phyloP scores from a whole-genome alignment of 2,888 invertebrate species.

The Scaptomyza polygonia region DNA sequence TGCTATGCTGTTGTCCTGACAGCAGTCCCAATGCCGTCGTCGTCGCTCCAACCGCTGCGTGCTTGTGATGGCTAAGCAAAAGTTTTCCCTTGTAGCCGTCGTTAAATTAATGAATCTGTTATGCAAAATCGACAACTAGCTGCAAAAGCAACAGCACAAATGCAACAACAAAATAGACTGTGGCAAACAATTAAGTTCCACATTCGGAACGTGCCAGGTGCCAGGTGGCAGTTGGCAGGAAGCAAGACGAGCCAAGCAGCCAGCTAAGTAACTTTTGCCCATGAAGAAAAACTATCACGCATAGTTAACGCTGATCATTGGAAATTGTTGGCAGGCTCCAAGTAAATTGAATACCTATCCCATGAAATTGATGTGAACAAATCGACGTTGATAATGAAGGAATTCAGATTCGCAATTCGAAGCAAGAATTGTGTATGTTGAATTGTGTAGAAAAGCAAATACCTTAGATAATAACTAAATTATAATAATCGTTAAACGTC shows the following conservation, averaged over 20 bases:
- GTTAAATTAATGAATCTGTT: constrained; percentile 77
- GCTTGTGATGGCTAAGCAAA: constrained; percentile 54
- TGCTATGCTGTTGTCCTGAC: constrained; percentile 3
- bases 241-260: constrained; percentile 9
- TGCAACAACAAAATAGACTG: constrained; percentile 25
- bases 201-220: constrained; percentile 31
- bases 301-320: constrained; percentile 50
- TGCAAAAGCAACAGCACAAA: constrained; percentile 26
- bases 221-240: constrained; percentile 39
- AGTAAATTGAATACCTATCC: constrained; percentile 13
- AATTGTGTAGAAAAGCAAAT: neutral
- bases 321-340: constrained; percentile 21
- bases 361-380: neutral
- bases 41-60: constrained; percentile 25
- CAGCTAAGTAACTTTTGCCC: constrained; percentile 37
- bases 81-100: constrained; percentile 38
- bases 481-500: neutral
- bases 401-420: neutral
- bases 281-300: constrained; percentile 41
- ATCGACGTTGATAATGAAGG: neutral
- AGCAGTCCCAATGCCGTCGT: constrained; percentile 15
- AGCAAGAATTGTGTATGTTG: neutral
- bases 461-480: neutral
- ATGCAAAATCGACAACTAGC: constrained; percentile 74
- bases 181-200: constrained; percentile 52